Conservation (phyloP, 2,888 invertebrate species). For the Peribatodes rhomboidaria region DNA sequence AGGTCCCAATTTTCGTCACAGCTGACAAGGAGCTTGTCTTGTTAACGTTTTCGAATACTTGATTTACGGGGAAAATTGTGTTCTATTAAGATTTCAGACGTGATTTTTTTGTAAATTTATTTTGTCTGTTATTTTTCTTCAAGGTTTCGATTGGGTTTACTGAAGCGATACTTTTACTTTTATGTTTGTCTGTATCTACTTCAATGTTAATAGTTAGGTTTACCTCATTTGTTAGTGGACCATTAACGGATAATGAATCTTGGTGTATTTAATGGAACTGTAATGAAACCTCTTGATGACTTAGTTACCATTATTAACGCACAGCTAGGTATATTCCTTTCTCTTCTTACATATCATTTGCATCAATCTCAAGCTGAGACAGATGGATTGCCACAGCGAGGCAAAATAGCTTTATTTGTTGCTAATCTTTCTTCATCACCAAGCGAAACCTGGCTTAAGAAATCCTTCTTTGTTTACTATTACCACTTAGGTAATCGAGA, state of each 20-base stretch:
- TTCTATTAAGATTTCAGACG: not conserved
- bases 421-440: constrained; percentile 1
- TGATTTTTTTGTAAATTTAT: not conserved
- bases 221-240: too few relatives aligned
- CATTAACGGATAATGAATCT: too few relatives aligned
- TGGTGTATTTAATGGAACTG: too few relatives aligned
- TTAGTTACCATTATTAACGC: not conserved
- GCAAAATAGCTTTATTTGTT: not conserved
- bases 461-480: constrained; percentile 2
- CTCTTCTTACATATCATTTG: too few relatives aligned
- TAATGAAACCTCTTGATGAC: too few relatives aligned
- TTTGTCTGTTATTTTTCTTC: not conserved
- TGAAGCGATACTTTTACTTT: not conserved
- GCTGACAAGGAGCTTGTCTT: constrained; percentile 12
- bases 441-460: not conserved
- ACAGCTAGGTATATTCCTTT: too few relatives aligned
- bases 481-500: constrained; percentile 19
- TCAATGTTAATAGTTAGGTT: too few relatives aligned
- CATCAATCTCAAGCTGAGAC: too few relatives aligned
- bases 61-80: not conserved
- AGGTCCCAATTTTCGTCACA: constrained; percentile 16
- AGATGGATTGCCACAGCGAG: too few relatives aligned
- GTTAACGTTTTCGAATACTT: constrained; percentile 6
- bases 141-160: not conserved
- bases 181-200: not conserved